Evolutionary conservation across 2,797 vertebrate genomes (phyloP).

Genomic region (Botia almorhae): DNA sequence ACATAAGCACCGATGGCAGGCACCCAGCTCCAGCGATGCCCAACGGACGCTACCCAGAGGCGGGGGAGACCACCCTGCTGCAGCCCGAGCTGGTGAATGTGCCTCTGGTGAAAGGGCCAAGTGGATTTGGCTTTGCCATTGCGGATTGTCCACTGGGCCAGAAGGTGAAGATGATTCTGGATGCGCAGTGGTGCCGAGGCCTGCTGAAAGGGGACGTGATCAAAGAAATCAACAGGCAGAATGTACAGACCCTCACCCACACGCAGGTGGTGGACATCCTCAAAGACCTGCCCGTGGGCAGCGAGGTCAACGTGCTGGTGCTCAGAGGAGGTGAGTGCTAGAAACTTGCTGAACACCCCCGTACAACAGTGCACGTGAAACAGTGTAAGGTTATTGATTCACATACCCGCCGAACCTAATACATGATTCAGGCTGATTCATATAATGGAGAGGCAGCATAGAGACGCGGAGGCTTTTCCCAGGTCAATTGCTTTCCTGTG

Average conservation of each 20-base stretch:
- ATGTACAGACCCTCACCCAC: conserved; percentile 92
- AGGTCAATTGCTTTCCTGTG: neutral
- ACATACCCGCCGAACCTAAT: neutral
- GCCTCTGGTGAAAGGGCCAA: conserved; percentile 90
- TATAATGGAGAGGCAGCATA: neutral
- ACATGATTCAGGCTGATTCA: neutral
- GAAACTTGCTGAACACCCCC: neutral
- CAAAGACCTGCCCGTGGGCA: conserved; percentile 92
- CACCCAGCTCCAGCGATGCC: conserved; percentile 73
- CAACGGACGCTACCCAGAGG: conserved; percentile 84
- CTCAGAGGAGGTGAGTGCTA: conserved; percentile 90
- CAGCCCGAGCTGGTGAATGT: conserved; percentile 91
- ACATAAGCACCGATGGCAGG: conserved; percentile 72
- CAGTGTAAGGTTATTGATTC: neutral
- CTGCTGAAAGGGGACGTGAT: conserved; percentile 95
- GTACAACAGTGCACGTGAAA: neutral
- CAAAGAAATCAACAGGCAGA: conserved; percentile 95
- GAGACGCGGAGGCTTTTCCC: neutral
- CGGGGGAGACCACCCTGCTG: conserved; percentile 82
- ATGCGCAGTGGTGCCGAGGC: conserved; percentile 96
- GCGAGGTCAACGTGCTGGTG: conserved; percentile 91
- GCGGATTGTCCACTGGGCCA: conserved; percentile 94
- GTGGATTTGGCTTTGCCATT: conserved; percentile 96
- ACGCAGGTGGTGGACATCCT: conserved; percentile 97
- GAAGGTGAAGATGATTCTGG: conserved; percentile 99